Base-by-base conservation (phyloP, 1,140 invertebrate genomes). In the Reticulitermes speratus region DNA sequence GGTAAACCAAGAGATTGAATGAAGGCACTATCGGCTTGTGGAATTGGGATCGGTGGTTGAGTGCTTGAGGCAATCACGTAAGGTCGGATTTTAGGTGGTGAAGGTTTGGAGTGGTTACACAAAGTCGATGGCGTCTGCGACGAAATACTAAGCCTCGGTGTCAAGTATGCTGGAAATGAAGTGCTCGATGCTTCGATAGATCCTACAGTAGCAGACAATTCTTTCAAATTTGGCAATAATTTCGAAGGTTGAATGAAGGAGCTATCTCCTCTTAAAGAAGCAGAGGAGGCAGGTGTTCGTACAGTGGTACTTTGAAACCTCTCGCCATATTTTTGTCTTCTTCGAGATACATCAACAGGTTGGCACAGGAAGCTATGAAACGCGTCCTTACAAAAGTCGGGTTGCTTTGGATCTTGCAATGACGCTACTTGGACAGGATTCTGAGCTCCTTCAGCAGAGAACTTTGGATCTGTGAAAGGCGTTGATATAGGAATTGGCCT, bases 341-440 rank as follows among this genome's bases (percentile, higher is more conserved):
- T n/a, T n/a, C 65, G 65, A 75, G 65, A 75, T 75, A 25, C 3
- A 25, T 84, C 9, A 8, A 52, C 23, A 7, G 83, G 44, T n/a
- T 84, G 44, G 32, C 83, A 84, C 21, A 84, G 32, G 83, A 84
- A 84, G 38, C 83, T 84, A 30, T 84, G 83, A 32, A 84, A 84
- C 1, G 83, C 83, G 16, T 84, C 83, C 16, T 84, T 84, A 8
- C 83, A 84, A 32, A 84, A 44, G 44, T 19, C 16, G 0, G 44
- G 83, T 44, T 84, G n/a, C 8, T 52, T 25, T 19, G 44, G n/a
- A 9, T 84, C n/a, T 9, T 75, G 25, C 7, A 75, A 16, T n/a
- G 65, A 9, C 1, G 16, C 8, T 30, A 75, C 25, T 75, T 75
- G 25, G 7, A 75, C 65, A 30, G 65, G n/a, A n/a, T 25, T 30